phyloP scores from a whole-genome alignment of 2,888 invertebrate genomes.

The Drosophila picticornis region DNA sequence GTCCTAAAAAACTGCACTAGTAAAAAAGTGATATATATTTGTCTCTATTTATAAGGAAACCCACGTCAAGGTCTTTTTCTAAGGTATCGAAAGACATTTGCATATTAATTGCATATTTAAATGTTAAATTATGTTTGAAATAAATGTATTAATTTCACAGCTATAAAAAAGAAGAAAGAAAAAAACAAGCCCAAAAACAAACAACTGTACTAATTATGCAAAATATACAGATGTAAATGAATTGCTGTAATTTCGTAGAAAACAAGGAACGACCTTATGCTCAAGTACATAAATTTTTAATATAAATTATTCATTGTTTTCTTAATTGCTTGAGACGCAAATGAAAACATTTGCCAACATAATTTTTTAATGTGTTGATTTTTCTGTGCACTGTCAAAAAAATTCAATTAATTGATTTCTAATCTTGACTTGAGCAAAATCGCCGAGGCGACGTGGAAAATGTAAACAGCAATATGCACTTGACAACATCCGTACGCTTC shows the following conservation, averaged over 20 bases:
- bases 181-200: background rate
- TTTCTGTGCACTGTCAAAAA: slow-evolving; percentile 16
- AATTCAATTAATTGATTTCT: slow-evolving; percentile 70
- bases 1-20: too few species aligned
- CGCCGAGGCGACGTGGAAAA: slow-evolving; percentile 32
- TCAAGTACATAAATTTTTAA: background rate
- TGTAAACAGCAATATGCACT: slow-evolving; percentile 49
- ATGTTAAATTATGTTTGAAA: too few species aligned
- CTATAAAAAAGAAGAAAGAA: background rate
- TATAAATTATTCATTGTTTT: slow-evolving; percentile 61
- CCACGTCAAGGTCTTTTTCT: too few species aligned
- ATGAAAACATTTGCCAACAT: slow-evolving; percentile 23
- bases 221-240: slow-evolving; percentile 8
- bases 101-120: too few species aligned
- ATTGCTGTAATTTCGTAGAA: slow-evolving; percentile 1
- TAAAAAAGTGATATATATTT: too few species aligned
- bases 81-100: too few species aligned
- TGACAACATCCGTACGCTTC: slow-evolving; percentile 42
- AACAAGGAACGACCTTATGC: slow-evolving; percentile 4
- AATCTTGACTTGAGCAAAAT: slow-evolving; percentile 46
- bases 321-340: slow-evolving; percentile 34
- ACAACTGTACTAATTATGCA: background rate
- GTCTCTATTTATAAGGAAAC: too few species aligned
- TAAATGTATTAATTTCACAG: too few species aligned
- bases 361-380: slow-evolving; percentile 27